Percentiles rank a stretch among this genome's conserved stretches.
These are phyloP conservation scores for Hycleus phaleratus DNA, from an alignment of 1,140 invertebrate species.

Conservation along the genomic window DNA sequence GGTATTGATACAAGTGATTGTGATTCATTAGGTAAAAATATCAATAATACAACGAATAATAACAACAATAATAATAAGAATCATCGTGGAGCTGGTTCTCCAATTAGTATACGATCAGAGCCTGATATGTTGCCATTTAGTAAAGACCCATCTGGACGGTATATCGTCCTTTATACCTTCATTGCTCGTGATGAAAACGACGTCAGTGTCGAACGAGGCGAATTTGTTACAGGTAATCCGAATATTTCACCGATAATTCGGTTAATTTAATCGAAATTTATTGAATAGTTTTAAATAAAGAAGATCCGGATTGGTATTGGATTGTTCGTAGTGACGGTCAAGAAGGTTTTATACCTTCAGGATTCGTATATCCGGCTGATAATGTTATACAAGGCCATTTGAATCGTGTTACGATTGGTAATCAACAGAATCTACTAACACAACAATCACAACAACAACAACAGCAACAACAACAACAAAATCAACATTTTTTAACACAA, in stretches of 20 bases:
- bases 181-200: constrained; percentile 91
- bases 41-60: constrained; percentile 38
- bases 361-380: constrained; percentile 86
- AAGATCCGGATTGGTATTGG: constrained; percentile 96
- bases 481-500: too few species aligned
- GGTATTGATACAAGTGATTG: constrained; percentile 39
- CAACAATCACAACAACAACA: not conserved
- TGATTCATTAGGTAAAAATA: constrained; percentile 43
- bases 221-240: constrained; percentile 70
- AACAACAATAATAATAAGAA: too few species aligned
- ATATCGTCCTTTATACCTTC: constrained; percentile 89
- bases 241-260: not conserved
- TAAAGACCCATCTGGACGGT: constrained; percentile 83
- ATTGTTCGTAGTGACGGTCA: constrained; percentile 84
- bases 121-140: constrained; percentile 77
- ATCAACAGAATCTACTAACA: not conserved
- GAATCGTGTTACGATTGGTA: constrained; percentile 21
- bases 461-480: too few species aligned
- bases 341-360: constrained; percentile 91
- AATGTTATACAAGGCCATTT: constrained; percentile 62
- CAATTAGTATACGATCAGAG: constrained; percentile 53
- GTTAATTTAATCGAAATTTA: too few species aligned
- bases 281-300: constrained; percentile 69
- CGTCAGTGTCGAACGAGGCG: constrained; percentile 84
- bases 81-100: constrained; percentile 46